Evolutionary conservation across 2,888 invertebrate species (phyloP).

Genomic region (Cynaeus angustus): DNA sequence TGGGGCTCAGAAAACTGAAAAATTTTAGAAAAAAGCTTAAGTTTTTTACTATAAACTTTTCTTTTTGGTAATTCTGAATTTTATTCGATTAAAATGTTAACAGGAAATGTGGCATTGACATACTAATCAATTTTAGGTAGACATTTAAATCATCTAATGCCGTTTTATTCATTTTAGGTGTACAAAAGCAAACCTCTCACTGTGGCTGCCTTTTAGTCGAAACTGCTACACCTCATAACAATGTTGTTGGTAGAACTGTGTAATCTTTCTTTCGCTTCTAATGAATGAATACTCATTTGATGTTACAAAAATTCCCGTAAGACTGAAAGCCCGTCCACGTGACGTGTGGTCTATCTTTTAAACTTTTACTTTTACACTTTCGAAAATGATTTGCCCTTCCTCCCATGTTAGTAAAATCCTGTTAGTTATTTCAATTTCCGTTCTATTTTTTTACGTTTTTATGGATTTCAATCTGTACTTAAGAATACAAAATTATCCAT

Average conservation of each 20-base stretch:
- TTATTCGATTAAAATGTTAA: too few species aligned
- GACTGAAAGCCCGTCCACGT: conserved; percentile 55
- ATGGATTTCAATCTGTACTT: conserved; percentile 84
- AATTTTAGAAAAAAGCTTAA: too few species aligned
- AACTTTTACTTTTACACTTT: conserved; percentile 3
- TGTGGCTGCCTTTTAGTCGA: conserved; percentile 42
- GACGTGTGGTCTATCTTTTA: conserved; percentile 45
- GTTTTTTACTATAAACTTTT: too few species aligned
- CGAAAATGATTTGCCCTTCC: conserved; percentile 81
- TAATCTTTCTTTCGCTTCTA: not conserved
- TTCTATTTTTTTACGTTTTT: conserved; percentile 78
- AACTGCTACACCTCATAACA: conserved; percentile 5
- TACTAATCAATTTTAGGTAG: too few species aligned
- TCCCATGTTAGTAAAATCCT: conserved; percentile 83
- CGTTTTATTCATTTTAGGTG: conserved; percentile 43
- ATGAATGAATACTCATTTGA: conserved; percentile 23
- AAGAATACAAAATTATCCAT: conserved; percentile 80
- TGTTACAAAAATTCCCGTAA: conserved; percentile 30
- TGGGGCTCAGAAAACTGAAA: too few species aligned
- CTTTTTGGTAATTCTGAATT: too few species aligned
- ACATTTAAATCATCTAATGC: conserved; percentile 30
- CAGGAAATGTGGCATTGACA: too few species aligned
- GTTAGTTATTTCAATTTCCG: conserved; percentile 74
- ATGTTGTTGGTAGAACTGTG: conserved; percentile 5
- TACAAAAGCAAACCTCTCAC: conserved; percentile 37